phyloP scores from a whole-genome alignment of 2,113 vertebrate species.

The Ovis canadensis region DNA sequence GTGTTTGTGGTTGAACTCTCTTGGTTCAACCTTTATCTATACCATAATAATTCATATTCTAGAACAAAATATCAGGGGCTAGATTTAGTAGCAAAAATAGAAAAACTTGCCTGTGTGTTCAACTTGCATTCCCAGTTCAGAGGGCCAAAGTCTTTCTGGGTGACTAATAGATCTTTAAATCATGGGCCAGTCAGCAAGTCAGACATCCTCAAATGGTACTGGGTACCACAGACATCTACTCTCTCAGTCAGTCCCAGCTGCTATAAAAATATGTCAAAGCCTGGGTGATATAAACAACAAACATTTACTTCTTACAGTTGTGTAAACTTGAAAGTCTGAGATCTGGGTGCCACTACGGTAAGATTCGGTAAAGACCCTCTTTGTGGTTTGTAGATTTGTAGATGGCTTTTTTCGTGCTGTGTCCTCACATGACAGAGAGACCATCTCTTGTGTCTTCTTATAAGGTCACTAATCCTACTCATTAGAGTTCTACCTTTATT shows the following conservation, averaged over 20 bases:
- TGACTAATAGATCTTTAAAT: background rate
- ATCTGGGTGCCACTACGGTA: background rate
- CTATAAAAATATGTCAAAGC: background rate
- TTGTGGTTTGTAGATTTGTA: background rate
- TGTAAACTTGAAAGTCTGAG: background rate
- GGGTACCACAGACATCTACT: background rate
- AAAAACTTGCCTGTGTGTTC: background rate
- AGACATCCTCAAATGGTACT: background rate
- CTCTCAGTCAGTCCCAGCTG: background rate
- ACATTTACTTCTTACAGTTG: background rate
- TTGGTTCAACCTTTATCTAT: background rate
- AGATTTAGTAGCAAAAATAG: background rate
- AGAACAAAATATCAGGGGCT: background rate
- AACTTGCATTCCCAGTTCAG: background rate
- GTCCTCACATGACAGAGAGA: background rate
- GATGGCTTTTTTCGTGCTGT: background rate
- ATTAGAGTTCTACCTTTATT: background rate
- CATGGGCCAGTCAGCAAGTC: background rate
- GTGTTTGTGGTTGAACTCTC: background rate
- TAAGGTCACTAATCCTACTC: background rate
- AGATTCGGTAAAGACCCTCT: background rate
- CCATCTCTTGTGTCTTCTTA: background rate
- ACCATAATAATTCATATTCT: background rate
- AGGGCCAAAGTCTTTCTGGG: background rate
- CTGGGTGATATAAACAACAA: background rate